Evolutionary conservation across 2,113 vertebrate species (phyloP).

Genomic region (Lucifuga dentata): DNA sequence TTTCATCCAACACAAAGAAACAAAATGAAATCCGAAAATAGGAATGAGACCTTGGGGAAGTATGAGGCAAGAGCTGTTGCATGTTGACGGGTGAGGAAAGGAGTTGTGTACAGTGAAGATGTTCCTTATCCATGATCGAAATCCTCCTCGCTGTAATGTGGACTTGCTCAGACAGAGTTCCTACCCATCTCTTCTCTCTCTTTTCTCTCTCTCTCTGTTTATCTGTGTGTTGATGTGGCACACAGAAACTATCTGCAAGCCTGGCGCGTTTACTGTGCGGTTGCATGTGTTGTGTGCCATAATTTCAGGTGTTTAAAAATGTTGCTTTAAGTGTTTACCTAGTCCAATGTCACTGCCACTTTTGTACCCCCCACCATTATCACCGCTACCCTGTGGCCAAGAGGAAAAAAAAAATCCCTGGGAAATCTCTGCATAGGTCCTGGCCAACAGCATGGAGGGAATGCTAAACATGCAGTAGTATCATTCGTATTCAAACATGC

Average conservation of each 20-base stretch:
- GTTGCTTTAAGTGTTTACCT: too few species aligned
- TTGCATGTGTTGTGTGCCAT: neutral
- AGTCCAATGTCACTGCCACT: too few species aligned
- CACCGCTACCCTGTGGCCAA: conserved; percentile 11
- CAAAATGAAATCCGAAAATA: conserved; percentile 10
- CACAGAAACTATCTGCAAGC: neutral
- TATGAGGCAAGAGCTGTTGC: conserved; percentile 28
- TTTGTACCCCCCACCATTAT: conserved; percentile 1
- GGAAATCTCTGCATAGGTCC: conserved; percentile 53
- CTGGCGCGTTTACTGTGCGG: neutral
- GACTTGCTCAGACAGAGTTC: conserved; percentile 45
- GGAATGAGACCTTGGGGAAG: neutral
- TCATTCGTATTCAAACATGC: conserved; percentile 68
- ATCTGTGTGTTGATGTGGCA: neutral
- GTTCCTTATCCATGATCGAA: conserved; percentile 22
- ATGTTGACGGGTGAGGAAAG: conserved; percentile 31
- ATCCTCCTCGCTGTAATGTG: neutral
- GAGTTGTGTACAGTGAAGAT: neutral
- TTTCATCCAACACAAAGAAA: neutral
- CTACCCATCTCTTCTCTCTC: neutral
- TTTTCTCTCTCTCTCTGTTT: neutral
- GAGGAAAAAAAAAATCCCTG: conserved; percentile 41
- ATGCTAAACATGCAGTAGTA: conserved; percentile 72
- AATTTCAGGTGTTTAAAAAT: neutral
- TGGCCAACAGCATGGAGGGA: conserved; percentile 42